Evolutionary conservation across 2,888 invertebrate genomes (phyloP).

Genomic region (Clepsis dumicolana): DNA sequence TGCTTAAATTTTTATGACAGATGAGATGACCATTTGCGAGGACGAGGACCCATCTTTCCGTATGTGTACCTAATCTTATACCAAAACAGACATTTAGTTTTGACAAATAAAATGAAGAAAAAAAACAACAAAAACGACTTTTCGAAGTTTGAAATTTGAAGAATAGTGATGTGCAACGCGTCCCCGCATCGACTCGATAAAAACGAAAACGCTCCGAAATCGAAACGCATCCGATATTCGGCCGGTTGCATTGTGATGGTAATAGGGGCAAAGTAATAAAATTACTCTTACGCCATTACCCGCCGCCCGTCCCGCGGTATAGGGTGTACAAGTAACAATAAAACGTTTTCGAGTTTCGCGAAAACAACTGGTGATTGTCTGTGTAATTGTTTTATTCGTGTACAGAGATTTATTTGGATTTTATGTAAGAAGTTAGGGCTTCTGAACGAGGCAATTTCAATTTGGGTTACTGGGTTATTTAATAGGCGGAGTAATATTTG

Average conservation of each 20-base stretch:
- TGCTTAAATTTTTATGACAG: no score
- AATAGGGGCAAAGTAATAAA: slow-evolving; percentile 86
- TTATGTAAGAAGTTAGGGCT: slow-evolving; percentile 48
- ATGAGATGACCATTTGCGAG: no score
- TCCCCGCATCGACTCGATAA: slow-evolving; percentile 37
- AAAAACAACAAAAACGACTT: not conserved
- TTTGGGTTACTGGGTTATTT: slow-evolving; percentile 17
- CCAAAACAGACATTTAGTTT: no score
- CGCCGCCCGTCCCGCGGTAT: slow-evolving; percentile 70
- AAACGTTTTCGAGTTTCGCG: slow-evolving; percentile 72
- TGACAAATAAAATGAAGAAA: not conserved
- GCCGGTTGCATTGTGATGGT: slow-evolving; percentile 84
- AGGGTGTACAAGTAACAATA: slow-evolving; percentile 77
- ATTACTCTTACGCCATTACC: slow-evolving; percentile 86
- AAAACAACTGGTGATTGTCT: slow-evolving; percentile 74
- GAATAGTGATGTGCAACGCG: slow-evolving; percentile 47
- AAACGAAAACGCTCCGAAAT: slow-evolving; percentile 53
- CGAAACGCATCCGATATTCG: slow-evolving; percentile 67
- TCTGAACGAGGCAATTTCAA: slow-evolving; percentile 35
- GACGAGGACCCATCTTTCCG: no score
- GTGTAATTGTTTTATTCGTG: slow-evolving; percentile 75
- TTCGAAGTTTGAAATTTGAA: not conserved
- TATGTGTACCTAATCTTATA: no score
- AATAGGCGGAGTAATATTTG: not conserved
- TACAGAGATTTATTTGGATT: slow-evolving; percentile 60